Evolutionary conservation across 2,797 vertebrate species (phyloP).

Genomic region (Picus viridis): DNA sequence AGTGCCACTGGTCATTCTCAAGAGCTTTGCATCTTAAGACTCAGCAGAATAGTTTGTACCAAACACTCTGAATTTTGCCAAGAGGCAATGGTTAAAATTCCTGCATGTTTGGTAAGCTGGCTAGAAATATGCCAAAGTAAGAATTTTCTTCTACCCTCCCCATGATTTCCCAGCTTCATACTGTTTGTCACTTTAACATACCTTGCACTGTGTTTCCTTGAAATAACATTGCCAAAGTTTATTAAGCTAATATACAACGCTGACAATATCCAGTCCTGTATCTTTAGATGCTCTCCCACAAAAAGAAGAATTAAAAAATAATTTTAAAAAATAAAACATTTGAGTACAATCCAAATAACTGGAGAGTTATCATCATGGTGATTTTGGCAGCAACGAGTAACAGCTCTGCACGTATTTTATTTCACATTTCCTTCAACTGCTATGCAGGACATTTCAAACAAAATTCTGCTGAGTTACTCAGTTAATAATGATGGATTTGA

Average conservation of each 20-base stretch:
- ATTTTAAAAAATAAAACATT: no score
- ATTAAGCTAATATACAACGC: neutral
- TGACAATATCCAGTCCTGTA: neutral
- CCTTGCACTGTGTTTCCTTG: neutral
- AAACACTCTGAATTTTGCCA: neutral
- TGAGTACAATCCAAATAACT: neutral
- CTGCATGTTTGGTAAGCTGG: neutral
- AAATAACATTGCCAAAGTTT: neutral
- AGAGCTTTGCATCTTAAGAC: neutral
- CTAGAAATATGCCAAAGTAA: neutral
- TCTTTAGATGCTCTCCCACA: neutral
- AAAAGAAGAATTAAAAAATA: neutral
- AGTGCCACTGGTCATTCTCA: neutral
- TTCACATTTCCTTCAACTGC: neutral
- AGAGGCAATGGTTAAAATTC: fast-evolving
- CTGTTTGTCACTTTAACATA: neutral
- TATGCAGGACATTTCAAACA: neutral
- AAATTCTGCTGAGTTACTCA: conserved; percentile 27
- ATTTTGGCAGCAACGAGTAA: neutral
- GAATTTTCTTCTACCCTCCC: neutral
- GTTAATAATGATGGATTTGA: neutral
- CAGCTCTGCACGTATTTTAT: neutral
- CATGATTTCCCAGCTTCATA: neutral
- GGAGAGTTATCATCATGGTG: fast-evolving
- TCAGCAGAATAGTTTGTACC: neutral